Conservation (phyloP, 2,113 vertebrate genomes). For the Odontophorus gujanensis region DNA sequence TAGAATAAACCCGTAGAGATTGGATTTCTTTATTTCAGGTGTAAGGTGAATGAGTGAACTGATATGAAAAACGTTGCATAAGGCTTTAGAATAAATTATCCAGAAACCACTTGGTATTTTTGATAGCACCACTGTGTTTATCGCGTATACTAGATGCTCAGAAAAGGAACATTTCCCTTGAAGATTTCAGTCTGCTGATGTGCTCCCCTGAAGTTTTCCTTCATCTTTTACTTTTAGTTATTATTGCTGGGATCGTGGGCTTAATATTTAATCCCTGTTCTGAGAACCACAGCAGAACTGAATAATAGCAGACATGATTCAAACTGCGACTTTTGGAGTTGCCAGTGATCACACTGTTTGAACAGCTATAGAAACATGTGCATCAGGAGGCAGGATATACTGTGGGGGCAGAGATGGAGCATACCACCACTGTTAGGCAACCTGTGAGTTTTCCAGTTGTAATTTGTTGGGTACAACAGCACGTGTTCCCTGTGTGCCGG, state of each 20-base stretch:
- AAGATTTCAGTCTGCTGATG: constrained; percentile 16
- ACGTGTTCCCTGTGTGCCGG: neutral
- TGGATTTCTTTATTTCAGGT: constrained; percentile 39
- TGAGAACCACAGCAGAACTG: constrained; percentile 7
- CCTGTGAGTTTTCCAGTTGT: neutral
- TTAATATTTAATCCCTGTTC: constrained; percentile 61
- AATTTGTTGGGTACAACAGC: neutral
- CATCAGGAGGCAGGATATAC: neutral
- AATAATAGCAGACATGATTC: constrained; percentile 65
- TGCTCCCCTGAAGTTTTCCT: constrained; percentile 50
- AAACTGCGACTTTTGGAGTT: constrained; percentile 44
- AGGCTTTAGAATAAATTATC: constrained; percentile 55
- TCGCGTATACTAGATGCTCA: constrained; percentile 35
- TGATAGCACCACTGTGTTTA: constrained; percentile 50
- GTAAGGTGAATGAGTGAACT: constrained; percentile 48
- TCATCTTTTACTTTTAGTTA: constrained; percentile 44
- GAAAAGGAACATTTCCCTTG: constrained; percentile 37
- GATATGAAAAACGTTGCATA: constrained; percentile 50
- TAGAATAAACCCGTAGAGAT: constrained; percentile 40
- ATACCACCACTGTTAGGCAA: neutral
- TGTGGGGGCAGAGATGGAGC: neutral
- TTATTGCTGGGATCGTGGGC: constrained; percentile 52
- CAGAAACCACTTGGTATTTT: constrained; percentile 56
- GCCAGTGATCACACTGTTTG: constrained; percentile 43
- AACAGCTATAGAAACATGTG: constrained; percentile 43